Evolutionary conservation across 2,113 vertebrate species (phyloP).

Genomic region (Mobula hypostoma): DNA sequence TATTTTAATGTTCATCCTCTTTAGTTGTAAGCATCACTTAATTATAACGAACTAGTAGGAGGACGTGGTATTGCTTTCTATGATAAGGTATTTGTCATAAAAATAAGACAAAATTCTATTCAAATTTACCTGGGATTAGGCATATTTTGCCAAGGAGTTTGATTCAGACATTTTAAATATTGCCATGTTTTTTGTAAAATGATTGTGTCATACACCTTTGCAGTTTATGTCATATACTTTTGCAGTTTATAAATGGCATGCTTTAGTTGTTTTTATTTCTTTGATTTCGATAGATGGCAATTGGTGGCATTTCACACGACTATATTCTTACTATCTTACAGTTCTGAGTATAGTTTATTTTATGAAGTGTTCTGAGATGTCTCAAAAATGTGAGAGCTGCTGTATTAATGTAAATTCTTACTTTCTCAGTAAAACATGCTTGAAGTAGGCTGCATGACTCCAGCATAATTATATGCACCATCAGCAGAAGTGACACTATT

Average conservation of each 20-base stretch:
- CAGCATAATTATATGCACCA: neutral
- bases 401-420: neutral
- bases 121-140: neutral
- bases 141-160: neutral
- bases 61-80: neutral
- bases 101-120: constrained; percentile 25
- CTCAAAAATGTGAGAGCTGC: neutral
- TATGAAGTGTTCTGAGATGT: neutral
- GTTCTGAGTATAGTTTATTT: too few species aligned
- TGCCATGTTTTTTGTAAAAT: neutral
- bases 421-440: neutral
- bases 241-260: neutral
- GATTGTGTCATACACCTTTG: neutral
- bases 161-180: neutral
- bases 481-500: neutral
- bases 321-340: too few species aligned
- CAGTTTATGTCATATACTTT: neutral
- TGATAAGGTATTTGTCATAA: neutral
- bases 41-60: neutral
- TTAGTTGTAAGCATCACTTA: neutral
- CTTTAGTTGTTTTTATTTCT: too few species aligned
- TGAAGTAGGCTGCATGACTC: neutral
- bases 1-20: neutral
- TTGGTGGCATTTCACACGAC: too few species aligned
- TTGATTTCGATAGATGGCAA: too few species aligned